A percentile compares a stretch with the other conserved stretches of the same genome.
Conservation (phyloP, 2,113 vertebrate species). For the Poicephalus gulielmi region DNA sequence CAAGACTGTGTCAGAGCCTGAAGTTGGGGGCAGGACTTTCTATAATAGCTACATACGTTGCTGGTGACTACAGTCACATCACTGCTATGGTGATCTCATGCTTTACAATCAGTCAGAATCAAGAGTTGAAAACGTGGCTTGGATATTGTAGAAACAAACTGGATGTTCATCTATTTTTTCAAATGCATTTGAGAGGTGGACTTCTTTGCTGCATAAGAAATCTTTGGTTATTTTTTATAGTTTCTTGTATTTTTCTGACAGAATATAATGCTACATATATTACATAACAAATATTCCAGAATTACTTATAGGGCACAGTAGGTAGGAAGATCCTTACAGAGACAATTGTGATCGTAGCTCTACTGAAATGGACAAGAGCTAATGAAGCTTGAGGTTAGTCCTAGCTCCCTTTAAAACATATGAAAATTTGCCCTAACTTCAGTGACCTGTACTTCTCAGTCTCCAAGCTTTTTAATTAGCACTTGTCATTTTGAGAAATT, state of each 20-base stretch:
- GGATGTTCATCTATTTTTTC: background rate
- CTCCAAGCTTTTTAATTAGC: background rate
- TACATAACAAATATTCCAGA: background rate
- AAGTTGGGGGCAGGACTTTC: background rate
- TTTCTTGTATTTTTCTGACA: background rate
- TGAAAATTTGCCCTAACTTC: background rate
- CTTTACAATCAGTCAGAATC: background rate
- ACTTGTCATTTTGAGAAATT: background rate
- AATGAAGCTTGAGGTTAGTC: rapidly evolving
- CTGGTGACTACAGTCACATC: background rate
- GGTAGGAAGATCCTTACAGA: background rate
- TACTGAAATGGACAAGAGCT: background rate
- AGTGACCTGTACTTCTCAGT: background rate
- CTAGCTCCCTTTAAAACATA: background rate
- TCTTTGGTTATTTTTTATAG: background rate
- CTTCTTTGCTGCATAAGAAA: background rate
- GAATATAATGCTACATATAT: no score
- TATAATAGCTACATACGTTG: rapidly evolving
- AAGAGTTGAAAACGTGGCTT: background rate
- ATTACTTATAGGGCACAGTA: rapidly evolving
- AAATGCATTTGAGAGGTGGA: rapidly evolving
- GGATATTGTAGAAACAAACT: background rate
- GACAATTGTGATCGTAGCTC: background rate
- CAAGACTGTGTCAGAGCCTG: background rate
- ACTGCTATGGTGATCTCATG: background rate